Conservation (phyloP, 2,797 vertebrate genomes). For the Pseudomugil tenellus region DNA sequence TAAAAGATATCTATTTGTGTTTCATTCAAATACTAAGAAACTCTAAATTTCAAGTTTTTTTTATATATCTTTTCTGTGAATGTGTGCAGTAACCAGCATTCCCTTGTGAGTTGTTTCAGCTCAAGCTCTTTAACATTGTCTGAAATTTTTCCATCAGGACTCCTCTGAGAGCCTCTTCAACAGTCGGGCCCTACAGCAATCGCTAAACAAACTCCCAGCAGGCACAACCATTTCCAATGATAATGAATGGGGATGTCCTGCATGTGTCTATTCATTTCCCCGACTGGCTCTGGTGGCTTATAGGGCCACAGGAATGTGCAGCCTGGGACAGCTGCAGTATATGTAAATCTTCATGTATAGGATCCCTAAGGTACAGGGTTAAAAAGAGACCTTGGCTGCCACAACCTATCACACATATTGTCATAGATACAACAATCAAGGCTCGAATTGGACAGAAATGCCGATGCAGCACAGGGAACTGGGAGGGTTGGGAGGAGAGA, state of each 20-base stretch:
- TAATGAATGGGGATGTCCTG: slow-evolving; percentile 76
- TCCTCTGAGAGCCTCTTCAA: slow-evolving; percentile 60
- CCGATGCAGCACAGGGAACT: slow-evolving; percentile 81
- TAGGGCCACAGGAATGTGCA: slow-evolving; percentile 47
- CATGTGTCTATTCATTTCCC: slow-evolving; percentile 71
- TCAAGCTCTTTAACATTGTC: slow-evolving; percentile 57
- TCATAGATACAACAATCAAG: slow-evolving; percentile 87
- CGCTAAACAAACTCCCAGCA: slow-evolving; percentile 67
- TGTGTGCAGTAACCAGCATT: slow-evolving; percentile 24
- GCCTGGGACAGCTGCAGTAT: slow-evolving; percentile 36
- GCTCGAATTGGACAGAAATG: slow-evolving; percentile 86
- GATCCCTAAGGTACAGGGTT: slow-evolving; percentile 49
- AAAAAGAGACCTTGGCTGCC: slow-evolving; percentile 64
- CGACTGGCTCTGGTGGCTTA: slow-evolving; percentile 52
- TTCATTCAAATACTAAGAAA: no score
- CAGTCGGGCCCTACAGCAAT: slow-evolving; percentile 54
- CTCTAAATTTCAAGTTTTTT: background rate
- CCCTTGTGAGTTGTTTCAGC: slow-evolving; percentile 47
- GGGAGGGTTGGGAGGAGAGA: slow-evolving; percentile 62
- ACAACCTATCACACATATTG: slow-evolving; percentile 86
- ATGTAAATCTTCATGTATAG: slow-evolving; percentile 56
- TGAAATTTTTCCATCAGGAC: slow-evolving; percentile 55
- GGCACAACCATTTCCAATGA: slow-evolving; percentile 66
- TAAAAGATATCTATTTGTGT: no score
- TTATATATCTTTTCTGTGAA: slow-evolving; percentile 25